Evolutionary conservation across 2,797 vertebrate genomes (phyloP).

Genomic region (Rhinoraja longicauda): DNA sequence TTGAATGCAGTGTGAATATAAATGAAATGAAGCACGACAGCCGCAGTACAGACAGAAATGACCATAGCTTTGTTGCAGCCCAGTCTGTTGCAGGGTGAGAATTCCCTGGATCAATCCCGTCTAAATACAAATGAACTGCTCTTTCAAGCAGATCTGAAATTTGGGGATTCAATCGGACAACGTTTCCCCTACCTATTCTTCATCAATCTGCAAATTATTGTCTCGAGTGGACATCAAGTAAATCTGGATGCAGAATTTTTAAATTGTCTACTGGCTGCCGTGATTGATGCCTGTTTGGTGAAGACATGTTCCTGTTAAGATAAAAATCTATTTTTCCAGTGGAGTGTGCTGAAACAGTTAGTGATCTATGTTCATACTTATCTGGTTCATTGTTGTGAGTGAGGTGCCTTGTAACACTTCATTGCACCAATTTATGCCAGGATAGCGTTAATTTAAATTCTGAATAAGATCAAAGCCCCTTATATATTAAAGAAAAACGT

Average conservation of each 20-base stretch:
- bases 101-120: constrained; percentile 22
- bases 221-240: neutral
- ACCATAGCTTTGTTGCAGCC: constrained; percentile 2
- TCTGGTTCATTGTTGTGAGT: neutral
- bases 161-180: neutral
- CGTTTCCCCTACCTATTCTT: neutral
- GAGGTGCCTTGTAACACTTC: neutral
- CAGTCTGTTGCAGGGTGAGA: neutral
- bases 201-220: neutral
- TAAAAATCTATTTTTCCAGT: constrained; percentile 20
- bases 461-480: neutral
- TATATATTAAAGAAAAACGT: neutral
- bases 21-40: constrained; percentile 1
- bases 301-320: constrained; percentile 8
- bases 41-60: neutral
- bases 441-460: constrained; percentile 20
- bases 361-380: constrained; percentile 24
- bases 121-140: neutral
- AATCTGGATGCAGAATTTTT: neutral
- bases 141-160: constrained; percentile 34
- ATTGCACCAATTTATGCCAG: neutral
- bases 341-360: neutral
- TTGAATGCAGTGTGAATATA: constrained; percentile 15
- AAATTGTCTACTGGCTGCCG: neutral
- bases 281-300: neutral